A percentile compares a stretch with the other conserved stretches of the same genome.
Conservation (phyloP, 2,113 vertebrate genomes). For the Anser cygnoides region DNA sequence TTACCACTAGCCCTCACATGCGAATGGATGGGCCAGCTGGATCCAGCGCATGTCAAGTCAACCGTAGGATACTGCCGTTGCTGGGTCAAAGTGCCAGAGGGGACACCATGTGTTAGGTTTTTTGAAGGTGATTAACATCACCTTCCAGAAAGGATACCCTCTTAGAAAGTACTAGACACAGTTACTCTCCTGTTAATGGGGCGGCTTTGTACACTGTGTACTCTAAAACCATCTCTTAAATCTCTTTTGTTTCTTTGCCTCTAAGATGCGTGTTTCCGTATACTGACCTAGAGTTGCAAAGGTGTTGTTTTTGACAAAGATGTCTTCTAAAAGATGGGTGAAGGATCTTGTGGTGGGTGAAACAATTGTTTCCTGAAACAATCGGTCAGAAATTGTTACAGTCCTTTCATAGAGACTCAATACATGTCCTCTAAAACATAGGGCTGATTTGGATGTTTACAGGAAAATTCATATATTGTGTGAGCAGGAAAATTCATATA, state of each 20-base stretch:
- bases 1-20: not conserved
- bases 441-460: not conserved
- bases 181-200: not conserved
- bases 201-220: not conserved
- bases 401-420: not conserved
- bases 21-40: no score
- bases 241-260: not conserved
- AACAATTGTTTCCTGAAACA: not conserved
- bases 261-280: not conserved
- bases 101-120: not conserved
- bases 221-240: not conserved
- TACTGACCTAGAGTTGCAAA: not conserved
- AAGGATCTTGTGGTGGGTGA: not conserved
- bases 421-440: no score
- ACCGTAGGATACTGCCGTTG: not conserved
- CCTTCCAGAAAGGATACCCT: not conserved
- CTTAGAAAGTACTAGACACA: not conserved
- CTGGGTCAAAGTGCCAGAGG: not conserved
- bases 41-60: fast-evolving
- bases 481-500: not conserved
- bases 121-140: not conserved
- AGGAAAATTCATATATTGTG: conserved; percentile 11
- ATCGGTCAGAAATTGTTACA: not conserved
- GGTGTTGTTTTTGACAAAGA: not conserved
- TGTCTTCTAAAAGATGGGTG: not conserved